phyloP scores from a whole-genome alignment of 1,140 invertebrate species.

The Drosophila triauraria region DNA sequence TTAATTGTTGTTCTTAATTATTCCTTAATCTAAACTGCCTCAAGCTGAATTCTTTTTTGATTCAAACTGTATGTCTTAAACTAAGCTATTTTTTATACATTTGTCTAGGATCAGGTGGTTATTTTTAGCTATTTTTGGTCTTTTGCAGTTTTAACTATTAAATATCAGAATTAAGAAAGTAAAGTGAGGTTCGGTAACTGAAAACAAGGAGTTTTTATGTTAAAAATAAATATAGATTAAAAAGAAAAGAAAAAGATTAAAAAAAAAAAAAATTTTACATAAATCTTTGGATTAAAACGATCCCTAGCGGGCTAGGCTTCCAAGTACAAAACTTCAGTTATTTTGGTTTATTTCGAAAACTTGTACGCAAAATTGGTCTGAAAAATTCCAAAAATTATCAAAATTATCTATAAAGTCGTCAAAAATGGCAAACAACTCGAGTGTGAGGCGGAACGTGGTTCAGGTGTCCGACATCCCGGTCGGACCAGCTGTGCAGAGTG shows the following conservation, averaged over 20 bases:
- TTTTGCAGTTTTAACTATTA: not conserved
- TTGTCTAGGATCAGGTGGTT: not conserved
- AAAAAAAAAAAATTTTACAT: not conserved
- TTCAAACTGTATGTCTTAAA: slow-evolving; percentile 22
- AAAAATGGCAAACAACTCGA: slow-evolving; percentile 47
- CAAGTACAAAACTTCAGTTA: not conserved
- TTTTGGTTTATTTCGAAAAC: not conserved
- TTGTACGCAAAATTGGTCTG: not conserved
- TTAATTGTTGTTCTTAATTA: slow-evolving; percentile 3
- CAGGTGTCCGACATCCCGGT: slow-evolving; percentile 61
- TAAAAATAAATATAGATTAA: no score
- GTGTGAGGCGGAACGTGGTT: slow-evolving; percentile 33
- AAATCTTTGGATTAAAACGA: not conserved
- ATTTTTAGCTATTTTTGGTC: not conserved
- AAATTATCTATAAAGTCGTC: slow-evolving; percentile 22
- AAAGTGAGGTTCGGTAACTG: not conserved
- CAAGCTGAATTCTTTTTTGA: slow-evolving; percentile 25
- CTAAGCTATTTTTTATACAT: slow-evolving; percentile 1
- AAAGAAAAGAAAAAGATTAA: no score
- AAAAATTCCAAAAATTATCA: slow-evolving; percentile 4
- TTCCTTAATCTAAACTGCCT: slow-evolving; percentile 19
- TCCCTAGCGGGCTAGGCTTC: not conserved
- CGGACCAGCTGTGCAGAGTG: slow-evolving; percentile 56
- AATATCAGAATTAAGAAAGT: not conserved
- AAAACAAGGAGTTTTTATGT: not conserved